phyloP scores from a whole-genome alignment of 2,113 vertebrate genomes.

The Poeciliopsis prolifica region DNA sequence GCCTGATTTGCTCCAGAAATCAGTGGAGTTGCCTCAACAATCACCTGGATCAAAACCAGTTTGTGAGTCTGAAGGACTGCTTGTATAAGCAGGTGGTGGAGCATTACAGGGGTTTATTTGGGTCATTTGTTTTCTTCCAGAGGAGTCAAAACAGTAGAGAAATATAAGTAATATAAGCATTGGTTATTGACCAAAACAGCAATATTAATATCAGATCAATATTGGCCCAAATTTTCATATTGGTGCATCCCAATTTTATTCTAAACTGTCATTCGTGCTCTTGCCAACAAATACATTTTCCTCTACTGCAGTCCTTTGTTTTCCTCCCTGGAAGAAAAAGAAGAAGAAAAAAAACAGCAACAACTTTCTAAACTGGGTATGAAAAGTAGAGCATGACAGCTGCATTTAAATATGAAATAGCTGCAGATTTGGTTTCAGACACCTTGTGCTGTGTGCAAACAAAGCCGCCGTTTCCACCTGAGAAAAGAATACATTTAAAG shows the following conservation, averaged over 20 bases:
- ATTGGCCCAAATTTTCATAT: too few species aligned
- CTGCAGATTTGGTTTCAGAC: conserved; percentile 78
- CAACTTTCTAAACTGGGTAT: conserved; percentile 67
- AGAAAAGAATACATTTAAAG: conserved; percentile 77
- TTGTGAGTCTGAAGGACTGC: too few species aligned
- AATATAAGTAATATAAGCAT: too few species aligned
- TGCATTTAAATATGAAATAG: conserved; percentile 83
- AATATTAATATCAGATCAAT: not conserved
- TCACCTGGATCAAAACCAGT: too few species aligned
- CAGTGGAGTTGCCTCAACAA: too few species aligned
- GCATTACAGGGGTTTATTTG: too few species aligned
- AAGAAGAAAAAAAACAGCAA: conserved; percentile 21
- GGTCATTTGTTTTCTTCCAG: too few species aligned
- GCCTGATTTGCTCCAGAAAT: too few species aligned
- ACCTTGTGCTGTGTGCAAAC: conserved; percentile 78
- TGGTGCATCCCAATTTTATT: not conserved
- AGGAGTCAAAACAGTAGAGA: too few species aligned
- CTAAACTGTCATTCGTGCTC: not conserved
- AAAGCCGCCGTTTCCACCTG: conserved; percentile 74
- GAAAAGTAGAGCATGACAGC: conserved; percentile 80
- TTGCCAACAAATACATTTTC: not conserved
- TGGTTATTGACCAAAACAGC: too few species aligned
- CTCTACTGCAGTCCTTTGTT: not conserved
- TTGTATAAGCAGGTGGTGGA: too few species aligned
- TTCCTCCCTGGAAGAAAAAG: conserved; percentile 30